Evolutionary conservation across 2,888 invertebrate species (phyloP).

Genomic region (Eupithecia subumbrata): DNA sequence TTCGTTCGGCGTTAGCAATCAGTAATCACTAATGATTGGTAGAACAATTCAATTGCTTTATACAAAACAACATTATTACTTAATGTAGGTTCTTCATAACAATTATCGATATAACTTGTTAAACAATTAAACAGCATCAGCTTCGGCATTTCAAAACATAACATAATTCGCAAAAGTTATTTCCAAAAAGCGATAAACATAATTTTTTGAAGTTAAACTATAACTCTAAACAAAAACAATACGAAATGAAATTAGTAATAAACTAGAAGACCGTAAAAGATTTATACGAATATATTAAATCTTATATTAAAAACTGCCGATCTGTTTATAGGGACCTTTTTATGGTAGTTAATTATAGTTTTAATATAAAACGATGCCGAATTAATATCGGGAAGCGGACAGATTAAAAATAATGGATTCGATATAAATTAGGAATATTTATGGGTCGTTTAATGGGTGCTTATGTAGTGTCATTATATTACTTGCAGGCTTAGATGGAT

Average conservation of each 20-base stretch:
- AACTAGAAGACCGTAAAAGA: slow-evolving; percentile 70
- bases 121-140: not conserved
- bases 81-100: not conserved
- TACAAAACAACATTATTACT: slow-evolving; percentile 13
- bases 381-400: slow-evolving; percentile 74
- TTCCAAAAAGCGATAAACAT: slow-evolving; percentile 8
- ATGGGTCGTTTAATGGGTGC: slow-evolving; percentile 68
- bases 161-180: not conserved
- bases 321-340: slow-evolving; percentile 70
- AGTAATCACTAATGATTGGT: slow-evolving; percentile 16
- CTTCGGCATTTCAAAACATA: not conserved
- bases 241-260: slow-evolving; percentile 55
- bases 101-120: not conserved
- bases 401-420: slow-evolving; percentile 75
- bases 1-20: slow-evolving; percentile 11
- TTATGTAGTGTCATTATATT: slow-evolving; percentile 60
- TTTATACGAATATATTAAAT: slow-evolving; percentile 75
- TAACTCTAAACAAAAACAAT: slow-evolving; percentile 37
- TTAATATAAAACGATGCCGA: slow-evolving; percentile 77
- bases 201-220: not conserved
- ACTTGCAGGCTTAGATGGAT: slow-evolving; percentile 39
- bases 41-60: slow-evolving; percentile 18
- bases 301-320: slow-evolving; percentile 69
- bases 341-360: slow-evolving; percentile 79
- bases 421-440: slow-evolving; percentile 79